Conservation (phyloP, 2,113 vertebrate species). For the Triplophysa dalaica region DNA sequence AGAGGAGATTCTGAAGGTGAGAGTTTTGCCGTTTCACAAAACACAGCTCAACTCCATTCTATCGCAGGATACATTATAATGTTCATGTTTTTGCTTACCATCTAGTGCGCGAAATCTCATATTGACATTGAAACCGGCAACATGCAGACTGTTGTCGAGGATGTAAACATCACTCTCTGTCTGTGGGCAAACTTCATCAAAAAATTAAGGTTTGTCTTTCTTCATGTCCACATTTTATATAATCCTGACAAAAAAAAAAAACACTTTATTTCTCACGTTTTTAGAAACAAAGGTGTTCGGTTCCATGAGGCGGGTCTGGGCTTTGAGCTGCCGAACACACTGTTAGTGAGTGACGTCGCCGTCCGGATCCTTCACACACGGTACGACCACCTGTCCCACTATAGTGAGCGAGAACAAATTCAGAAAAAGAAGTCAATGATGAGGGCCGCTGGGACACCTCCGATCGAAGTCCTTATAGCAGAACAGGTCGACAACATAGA, state of each 20-base stretch:
- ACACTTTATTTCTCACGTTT: neutral
- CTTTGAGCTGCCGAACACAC: slow-evolving; percentile 81
- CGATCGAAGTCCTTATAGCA: neutral
- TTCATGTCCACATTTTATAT: neutral
- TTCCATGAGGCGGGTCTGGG: slow-evolving; percentile 72
- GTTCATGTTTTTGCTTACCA: slow-evolving; percentile 5
- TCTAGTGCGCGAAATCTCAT: slow-evolving; percentile 73
- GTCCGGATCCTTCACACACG: slow-evolving; percentile 81
- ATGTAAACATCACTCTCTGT: slow-evolving; percentile 79
- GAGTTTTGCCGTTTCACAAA: neutral
- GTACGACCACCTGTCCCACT: slow-evolving; percentile 84
- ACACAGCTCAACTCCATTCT: neutral
- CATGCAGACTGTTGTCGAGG: slow-evolving; percentile 81
- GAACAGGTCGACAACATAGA: slow-evolving; percentile 37
- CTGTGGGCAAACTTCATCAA: slow-evolving; percentile 93
- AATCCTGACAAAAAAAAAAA: neutral
- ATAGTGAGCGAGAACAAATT: slow-evolving; percentile 36
- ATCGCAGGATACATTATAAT: neutral
- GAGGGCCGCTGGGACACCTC: neutral
- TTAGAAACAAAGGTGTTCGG: slow-evolving; percentile 76
- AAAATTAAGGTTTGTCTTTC: slow-evolving; percentile 76
- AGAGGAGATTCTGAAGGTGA: slow-evolving; percentile 83
- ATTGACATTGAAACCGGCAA: slow-evolving; percentile 85
- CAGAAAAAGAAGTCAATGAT: slow-evolving; percentile 2
- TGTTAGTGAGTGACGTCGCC: slow-evolving; percentile 76